Conservation (phyloP, 2,797 vertebrate genomes). For the Tympanoctomys barrerae region DNA sequence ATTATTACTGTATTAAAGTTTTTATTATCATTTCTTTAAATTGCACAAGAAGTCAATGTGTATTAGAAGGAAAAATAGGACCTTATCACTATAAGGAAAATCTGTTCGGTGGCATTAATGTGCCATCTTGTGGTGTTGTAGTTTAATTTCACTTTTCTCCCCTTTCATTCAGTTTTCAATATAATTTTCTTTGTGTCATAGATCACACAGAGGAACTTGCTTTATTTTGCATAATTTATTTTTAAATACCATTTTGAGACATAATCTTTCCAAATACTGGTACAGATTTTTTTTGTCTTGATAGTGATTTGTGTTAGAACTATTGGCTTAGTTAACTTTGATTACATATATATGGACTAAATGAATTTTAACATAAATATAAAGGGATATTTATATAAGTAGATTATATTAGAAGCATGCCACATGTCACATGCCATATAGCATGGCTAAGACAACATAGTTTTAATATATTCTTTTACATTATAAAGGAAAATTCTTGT, state of each 20-base stretch:
- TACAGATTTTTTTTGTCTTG: neutral
- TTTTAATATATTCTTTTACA: neutral
- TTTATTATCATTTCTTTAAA: constrained; percentile 13
- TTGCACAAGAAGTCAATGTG: neutral
- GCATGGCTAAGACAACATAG: neutral
- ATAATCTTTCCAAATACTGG: neutral
- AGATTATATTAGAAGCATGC: neutral
- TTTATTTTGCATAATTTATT: neutral
- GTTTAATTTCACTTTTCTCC: constrained; percentile 54
- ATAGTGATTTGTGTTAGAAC: neutral
- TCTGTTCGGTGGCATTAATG: constrained; percentile 60
- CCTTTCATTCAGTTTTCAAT: neutral
- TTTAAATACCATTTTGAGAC: neutral
- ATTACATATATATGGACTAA: neutral
- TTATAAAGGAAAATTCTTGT: neutral
- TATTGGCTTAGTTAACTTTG: neutral
- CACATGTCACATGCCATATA: neutral
- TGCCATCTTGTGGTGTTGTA: constrained; percentile 78
- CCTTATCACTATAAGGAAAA: neutral
- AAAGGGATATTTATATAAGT: neutral
- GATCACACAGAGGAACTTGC: neutral
- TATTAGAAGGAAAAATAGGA: neutral
- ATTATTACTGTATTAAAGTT: neutral
- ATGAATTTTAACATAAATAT: neutral
- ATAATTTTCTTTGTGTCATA: neutral